Conservation (phyloP, 2,888 invertebrate species). For the Cheilosia vulpina region DNA sequence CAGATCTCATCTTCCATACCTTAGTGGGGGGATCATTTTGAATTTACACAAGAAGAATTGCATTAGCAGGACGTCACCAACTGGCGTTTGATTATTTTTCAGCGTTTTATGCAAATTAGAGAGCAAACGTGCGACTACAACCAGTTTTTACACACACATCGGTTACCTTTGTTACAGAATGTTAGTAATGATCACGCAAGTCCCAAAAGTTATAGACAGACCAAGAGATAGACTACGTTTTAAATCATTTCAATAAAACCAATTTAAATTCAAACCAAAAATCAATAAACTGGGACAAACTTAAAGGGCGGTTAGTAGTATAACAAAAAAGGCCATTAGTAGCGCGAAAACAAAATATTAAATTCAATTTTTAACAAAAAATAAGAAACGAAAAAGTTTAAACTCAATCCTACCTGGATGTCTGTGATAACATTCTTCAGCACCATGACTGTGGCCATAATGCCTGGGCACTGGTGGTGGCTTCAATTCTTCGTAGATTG, state of each 20-base stretch:
- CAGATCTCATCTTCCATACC: constrained; percentile 98
- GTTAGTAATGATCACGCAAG: constrained; percentile 74
- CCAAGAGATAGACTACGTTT: constrained; percentile 59
- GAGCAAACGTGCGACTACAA: constrained; percentile 65
- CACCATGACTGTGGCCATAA: constrained; percentile 80
- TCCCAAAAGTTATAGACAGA: constrained; percentile 61
- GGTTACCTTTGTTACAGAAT: constrained; percentile 64
- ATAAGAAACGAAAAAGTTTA: constrained; percentile 49
- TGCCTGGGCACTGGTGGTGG: constrained; percentile 86
- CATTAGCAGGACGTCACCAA: constrained; percentile 18
- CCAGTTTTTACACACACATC: constrained; percentile 7
- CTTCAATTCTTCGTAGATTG: constrained; percentile 95
- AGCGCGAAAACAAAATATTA: constrained; percentile 35
- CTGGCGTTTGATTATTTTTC: not conserved
- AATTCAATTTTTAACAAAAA: constrained; percentile 47
- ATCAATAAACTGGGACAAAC: constrained; percentile 65
- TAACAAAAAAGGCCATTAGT: constrained; percentile 56
- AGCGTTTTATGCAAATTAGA: constrained; percentile 52
- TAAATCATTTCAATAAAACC: constrained; percentile 31
- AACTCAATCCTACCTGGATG: constrained; percentile 83
- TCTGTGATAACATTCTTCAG: constrained; percentile 82
- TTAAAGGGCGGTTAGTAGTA: constrained; percentile 44
- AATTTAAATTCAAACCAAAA: constrained; percentile 37
- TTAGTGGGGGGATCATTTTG: constrained; percentile 80
- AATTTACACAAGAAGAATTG: constrained; percentile 26